Base-by-base conservation (phyloP, 37 sponge, comb jelly and placozoan species). In the Dysidea cf. avara region DNA sequence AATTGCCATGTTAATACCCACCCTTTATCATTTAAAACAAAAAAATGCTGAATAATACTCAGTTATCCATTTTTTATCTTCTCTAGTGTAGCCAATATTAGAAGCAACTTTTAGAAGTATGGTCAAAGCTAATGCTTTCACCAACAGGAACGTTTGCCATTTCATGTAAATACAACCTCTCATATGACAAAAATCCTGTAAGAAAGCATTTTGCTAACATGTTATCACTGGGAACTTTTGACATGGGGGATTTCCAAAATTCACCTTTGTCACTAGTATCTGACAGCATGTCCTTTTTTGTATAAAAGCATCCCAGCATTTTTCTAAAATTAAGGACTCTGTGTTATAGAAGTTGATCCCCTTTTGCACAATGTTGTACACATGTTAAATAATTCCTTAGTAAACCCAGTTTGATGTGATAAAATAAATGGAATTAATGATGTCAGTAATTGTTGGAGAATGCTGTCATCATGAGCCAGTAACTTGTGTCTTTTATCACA, bases 31-130 rank as follows among this genome's bases (percentile, higher is more conserved):
- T n/a, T n/a, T n/a, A n/a, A n/a, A n/a, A n/a, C n/a, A n/a, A n/a
- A n/a, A n/a, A n/a, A n/a, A n/a, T n/a, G n/a, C n/a, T n/a, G n/a
- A n/a, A n/a, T n/a, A 38, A 52, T 76, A 64, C n/a, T 76, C 66
- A 6, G 65, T 37, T 0, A 76, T 40, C 77, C 64, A 76, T 2
- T 4, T 50, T 4, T 56, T 40, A 36, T 76, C 66, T 35, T 61
- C 39, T 48, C 77, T 63, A 5, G 13, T 1, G 29, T 39, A 76
- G 7, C 77, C 66, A 18, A 76, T 76, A 26, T 76, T 76, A 12
- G 77, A 43, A 13, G 77, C 77, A 16, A 76, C n/a, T 53, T 18
- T 76, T 76, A 50, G 24, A 76, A 7, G 77, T 76, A 36, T 76
- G 77, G 39, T 76, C 77, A 76, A 76, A 64, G 18, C 33, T 35